Base-by-base conservation (phyloP, 2,888 invertebrate genomes). In the Chymomyza fuscimana region DNA sequence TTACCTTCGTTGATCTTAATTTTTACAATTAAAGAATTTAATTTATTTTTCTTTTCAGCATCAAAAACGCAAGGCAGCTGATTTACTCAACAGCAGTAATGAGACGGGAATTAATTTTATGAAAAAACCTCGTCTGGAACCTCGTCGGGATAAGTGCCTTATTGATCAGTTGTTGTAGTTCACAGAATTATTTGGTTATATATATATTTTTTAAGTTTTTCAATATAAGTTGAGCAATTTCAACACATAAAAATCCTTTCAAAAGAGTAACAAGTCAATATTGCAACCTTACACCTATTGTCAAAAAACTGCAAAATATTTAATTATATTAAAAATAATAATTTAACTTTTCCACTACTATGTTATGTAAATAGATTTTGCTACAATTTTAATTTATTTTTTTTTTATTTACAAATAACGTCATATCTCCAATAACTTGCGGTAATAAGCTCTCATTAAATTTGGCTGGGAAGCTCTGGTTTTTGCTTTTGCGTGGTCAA, bases 81-180 rank as follows among this genome's bases (percentile, higher is more conserved):
- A 90, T 69, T 72, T 88, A 51, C 73, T 89, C 6, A 89, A 86
- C 66, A 90, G 86, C 69, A 87, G 89, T 73, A 80, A 69, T 63
- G 90, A 90, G 69, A 84, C 86, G 46, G 89, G 89, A 19, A 73
- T 80, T 3, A 90, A 89, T 73, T 89, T 85, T 68, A 88, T 88
- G 80, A 90, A 90, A 50, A 91, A 89, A 70, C 83, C 88, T 0
- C 82, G 81, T 22, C 65, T 81, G 51, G 89, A 89, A 69, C 85
- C 86, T 3, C 82, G 85, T 4, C 79, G 88, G n/a, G 84, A 88
- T 29, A 89, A 88, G 76, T 90, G 90, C 76, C 86, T 90, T 65
- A 90, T 90, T 61, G 90, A 90, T 81, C 90, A 90, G 77, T 73
- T 91, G 60, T 81, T 88, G 63, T 89, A 88, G 60, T 6, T 10